These are phyloP conservation scores for Clusia tigrina DNA, from an alignment of 2,888 invertebrate species.

Conservation along the genomic window DNA sequence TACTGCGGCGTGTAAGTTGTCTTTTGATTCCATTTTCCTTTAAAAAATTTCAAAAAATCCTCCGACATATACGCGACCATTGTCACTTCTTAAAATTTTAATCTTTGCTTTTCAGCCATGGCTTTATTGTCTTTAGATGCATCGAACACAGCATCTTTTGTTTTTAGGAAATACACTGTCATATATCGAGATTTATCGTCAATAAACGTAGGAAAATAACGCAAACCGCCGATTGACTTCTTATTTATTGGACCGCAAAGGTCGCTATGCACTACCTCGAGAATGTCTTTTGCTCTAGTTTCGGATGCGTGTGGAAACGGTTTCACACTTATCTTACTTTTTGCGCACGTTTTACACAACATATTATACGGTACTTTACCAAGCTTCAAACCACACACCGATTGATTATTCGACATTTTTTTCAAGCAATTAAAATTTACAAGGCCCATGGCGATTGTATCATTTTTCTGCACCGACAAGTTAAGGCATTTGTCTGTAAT, in stretches of 20 bases:
- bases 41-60: conserved; percentile 29
- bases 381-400: too few relatives aligned
- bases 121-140: conserved; percentile 22
- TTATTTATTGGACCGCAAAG: conserved; percentile 18
- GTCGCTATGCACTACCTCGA: conserved; percentile 20
- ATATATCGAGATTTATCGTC: conserved; percentile 20
- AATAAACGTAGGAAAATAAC: conserved; percentile 24
- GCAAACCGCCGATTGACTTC: conserved; percentile 15
- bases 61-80: conserved; percentile 18
- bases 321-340: conserved; percentile 18
- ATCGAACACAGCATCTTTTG: conserved; percentile 17
- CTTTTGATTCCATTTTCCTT: conserved; percentile 29
- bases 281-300: not conserved
- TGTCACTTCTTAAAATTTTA: conserved; percentile 22
- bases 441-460: too few relatives aligned
- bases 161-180: conserved; percentile 24
- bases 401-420: too few relatives aligned
- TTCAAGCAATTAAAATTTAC: too few relatives aligned
- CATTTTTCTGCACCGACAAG: too few relatives aligned
- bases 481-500: too few relatives aligned
- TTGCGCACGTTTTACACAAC: conserved; percentile 20
- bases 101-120: conserved; percentile 28
- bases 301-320: conserved; percentile 10
- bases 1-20: conserved; percentile 38
- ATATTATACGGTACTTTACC: too few relatives aligned